Conservation (phyloP, 2,888 invertebrate genomes). For the Dryobotodes eremita region DNA sequence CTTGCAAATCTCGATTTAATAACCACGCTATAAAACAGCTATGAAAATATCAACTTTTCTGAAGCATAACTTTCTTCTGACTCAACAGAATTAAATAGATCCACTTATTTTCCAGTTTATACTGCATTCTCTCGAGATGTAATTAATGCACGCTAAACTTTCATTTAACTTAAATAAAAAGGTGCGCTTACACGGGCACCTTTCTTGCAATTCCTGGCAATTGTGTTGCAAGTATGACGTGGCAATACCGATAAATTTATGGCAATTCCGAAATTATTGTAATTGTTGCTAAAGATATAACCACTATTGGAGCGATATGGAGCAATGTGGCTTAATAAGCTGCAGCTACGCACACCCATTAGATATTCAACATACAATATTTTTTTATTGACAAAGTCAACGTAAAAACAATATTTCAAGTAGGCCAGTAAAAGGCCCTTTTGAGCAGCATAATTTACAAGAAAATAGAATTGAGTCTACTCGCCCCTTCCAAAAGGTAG, state of each 20-base stretch:
- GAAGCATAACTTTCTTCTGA: conserved; percentile 30
- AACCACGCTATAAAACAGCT: conserved; percentile 3
- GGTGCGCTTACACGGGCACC: background rate
- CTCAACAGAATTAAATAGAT: conserved; percentile 44
- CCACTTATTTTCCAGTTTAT: conserved; percentile 42
- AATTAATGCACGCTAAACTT: conserved; percentile 45
- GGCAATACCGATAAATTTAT: background rate
- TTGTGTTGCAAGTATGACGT: background rate
- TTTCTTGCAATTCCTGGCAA: background rate
- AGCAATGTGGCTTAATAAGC: background rate
- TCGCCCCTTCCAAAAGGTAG: no score
- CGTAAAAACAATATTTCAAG: background rate
- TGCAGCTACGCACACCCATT: background rate
- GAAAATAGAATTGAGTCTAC: background rate
- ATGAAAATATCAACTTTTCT: conserved; percentile 31
- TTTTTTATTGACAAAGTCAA: no score
- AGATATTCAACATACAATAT: no score
- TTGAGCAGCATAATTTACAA: background rate
- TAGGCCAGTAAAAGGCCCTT: background rate
- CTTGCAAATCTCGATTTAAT: conserved; percentile 31
- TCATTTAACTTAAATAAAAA: conserved; percentile 42
- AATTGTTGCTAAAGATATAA: background rate
- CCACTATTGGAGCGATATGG: background rate
- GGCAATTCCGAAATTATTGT: background rate
- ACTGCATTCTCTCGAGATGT: conserved; percentile 32